Evolutionary conservation across 2,888 invertebrate species (phyloP).

Genomic region (Orchesellides sinensis): DNA sequence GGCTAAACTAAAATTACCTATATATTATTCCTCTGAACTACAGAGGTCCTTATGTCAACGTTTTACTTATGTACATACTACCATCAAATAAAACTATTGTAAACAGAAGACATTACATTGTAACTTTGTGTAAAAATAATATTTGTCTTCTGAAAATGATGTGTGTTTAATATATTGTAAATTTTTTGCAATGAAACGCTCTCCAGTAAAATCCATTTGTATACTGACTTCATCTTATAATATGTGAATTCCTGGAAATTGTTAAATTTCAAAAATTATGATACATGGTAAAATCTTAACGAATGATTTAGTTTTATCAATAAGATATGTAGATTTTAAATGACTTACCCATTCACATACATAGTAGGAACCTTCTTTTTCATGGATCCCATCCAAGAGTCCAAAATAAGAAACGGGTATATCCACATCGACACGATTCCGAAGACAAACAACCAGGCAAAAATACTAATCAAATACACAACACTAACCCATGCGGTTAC

Average conservation of each 20-base stretch:
- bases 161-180: too few relatives aligned
- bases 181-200: too few relatives aligned
- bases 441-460: conserved; percentile 25
- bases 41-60: too few relatives aligned
- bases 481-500: conserved; percentile 36
- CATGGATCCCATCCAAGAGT: conserved; percentile 56
- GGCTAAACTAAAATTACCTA: too few relatives aligned
- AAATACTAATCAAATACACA: conserved; percentile 26
- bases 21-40: too few relatives aligned
- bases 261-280: not conserved
- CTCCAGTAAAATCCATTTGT: not conserved
- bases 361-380: conserved; percentile 24
- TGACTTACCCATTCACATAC: conserved; percentile 17
- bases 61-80: too few relatives aligned
- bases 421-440: conserved; percentile 45
- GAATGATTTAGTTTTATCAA: not conserved
- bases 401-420: conserved; percentile 48
- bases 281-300: not conserved
- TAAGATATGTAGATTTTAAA: not conserved
- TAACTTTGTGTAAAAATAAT: too few relatives aligned
- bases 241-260: conserved; percentile 40
- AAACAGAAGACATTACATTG: too few relatives aligned
- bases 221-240: conserved; percentile 11
- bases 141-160: too few relatives aligned
- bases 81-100: too few relatives aligned